These are phyloP conservation scores for Nematostella vectensis DNA, from an alignment of 92 coral and sea anemone genomes.

Conservation along the genomic window DNA sequence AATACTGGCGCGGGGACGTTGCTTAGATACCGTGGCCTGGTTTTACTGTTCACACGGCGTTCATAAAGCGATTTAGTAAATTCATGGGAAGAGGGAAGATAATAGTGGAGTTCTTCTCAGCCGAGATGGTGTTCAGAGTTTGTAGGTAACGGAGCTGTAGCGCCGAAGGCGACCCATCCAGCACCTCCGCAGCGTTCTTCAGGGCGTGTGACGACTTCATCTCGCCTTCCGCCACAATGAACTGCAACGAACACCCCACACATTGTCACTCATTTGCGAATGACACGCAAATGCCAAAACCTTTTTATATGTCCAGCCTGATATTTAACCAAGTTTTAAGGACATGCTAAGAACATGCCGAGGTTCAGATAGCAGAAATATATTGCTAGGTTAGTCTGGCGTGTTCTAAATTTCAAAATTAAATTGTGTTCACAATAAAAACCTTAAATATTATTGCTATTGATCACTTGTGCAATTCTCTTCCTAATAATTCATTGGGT, in stretches of 20 bases:
- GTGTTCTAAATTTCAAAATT: too few species aligned
- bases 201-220: conserved; percentile 76
- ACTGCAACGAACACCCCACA: conserved; percentile 23
- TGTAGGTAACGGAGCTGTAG: conserved; percentile 90
- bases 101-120: conserved; percentile 94
- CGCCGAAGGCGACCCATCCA: conserved; percentile 75
- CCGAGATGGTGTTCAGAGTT: conserved; percentile 82
- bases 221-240: conserved; percentile 87
- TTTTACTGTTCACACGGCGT: conserved; percentile 2
- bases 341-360: too few species aligned
- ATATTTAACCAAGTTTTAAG: too few species aligned
- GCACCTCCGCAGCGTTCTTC: conserved; percentile 81
- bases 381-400: too few species aligned
- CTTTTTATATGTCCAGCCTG: too few species aligned
- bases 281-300: too few species aligned
- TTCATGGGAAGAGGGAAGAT: conserved; percentile 86
- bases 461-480: too few species aligned
- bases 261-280: background rate
- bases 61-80: conserved; percentile 18
- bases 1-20: background rate
- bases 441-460: too few species aligned
- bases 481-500: too few species aligned
- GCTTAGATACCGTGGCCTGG: background rate
- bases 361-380: too few species aligned
- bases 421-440: too few species aligned